Base-by-base conservation (phyloP, 2,797 vertebrate genomes). In the Harpagifer antarcticus region DNA sequence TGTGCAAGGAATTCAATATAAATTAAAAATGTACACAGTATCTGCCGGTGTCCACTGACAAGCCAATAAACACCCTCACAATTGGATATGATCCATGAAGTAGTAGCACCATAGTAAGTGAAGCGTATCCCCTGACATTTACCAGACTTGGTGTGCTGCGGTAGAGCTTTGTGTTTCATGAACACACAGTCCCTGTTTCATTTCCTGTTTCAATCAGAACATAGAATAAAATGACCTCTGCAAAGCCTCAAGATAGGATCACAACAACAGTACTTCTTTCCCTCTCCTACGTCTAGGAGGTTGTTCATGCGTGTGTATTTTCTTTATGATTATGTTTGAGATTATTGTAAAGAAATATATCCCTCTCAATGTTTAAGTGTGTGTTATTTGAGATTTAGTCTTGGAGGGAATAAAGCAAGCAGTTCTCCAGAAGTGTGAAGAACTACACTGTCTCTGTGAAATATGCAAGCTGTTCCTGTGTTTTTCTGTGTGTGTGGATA, bases 171-270 rank as follows among this genome's bases (percentile, higher is more conserved):
- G 74, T 48, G 76, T 56, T 19, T 57, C 60, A 74, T 64, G 14
- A 23, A 74, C 64, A 68, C 9, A 2, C 6, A 83, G 79, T 70
- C 78, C 50, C 45, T 42, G 54, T 90, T 88, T 91, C 82, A 79
- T 83, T 90, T 92, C 89, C 89, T 91, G 83, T 92, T 92, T 92
- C 47, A 72, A 70, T 89, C 74, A 79, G 53, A 80, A 27, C 72
- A 37, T 53, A 57, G 12, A 76, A 44, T 44, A 48, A 72, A 79
- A 68, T 81, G 78, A 86, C 79, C 69, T 53, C 71, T 27, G 20
- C 0, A 19, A 17, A 17, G 45, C 31, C 15, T 23, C 16, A 58
- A 48, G 23, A 55, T 11, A 44, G 31, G 27, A 68, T 53, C 52
- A 37, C 58, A n/a, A 61, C 2, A 54, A 53, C 43, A 58, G 17